phyloP scores from a whole-genome alignment of 2,113 vertebrate genomes.

The Archilochus colubris region DNA sequence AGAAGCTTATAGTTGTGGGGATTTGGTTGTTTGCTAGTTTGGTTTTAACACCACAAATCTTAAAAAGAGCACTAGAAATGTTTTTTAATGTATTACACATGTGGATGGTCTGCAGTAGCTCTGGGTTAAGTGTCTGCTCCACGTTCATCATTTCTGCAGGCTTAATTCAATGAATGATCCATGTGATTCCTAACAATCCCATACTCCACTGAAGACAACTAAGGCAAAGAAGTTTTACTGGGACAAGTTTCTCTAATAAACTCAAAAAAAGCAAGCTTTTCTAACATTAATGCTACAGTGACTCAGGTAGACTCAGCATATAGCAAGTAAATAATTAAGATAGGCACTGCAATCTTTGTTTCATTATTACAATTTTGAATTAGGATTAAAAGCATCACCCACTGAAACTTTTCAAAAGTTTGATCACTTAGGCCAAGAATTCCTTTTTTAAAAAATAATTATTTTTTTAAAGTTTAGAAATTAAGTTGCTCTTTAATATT shows the following conservation, averaged over 20 bases:
- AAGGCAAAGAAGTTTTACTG: neutral
- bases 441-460: conserved; percentile 3
- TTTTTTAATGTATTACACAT: neutral
- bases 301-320: conserved; percentile 10
- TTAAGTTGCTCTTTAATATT: neutral
- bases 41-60: neutral
- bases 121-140: neutral
- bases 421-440: conserved; percentile 31
- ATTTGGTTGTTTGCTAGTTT: neutral
- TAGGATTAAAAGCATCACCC: conserved; percentile 1
- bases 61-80: neutral
- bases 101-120: neutral
- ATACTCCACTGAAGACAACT: neutral
- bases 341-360: conserved; percentile 39
- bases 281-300: neutral
- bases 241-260: neutral
- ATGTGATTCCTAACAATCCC: neutral
- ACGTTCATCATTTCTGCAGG: neutral
- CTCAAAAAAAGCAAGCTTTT: conserved; percentile 2
- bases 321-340: conserved; percentile 46
- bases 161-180: neutral
- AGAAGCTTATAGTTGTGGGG: neutral
- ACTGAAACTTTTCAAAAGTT: neutral
- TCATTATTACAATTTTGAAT: conserved; percentile 54
- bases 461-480: conserved; percentile 2